These are phyloP conservation scores for Bovichtus variegatus DNA, from an alignment of 2,797 vertebrate species.

Conservation along the genomic window DNA sequence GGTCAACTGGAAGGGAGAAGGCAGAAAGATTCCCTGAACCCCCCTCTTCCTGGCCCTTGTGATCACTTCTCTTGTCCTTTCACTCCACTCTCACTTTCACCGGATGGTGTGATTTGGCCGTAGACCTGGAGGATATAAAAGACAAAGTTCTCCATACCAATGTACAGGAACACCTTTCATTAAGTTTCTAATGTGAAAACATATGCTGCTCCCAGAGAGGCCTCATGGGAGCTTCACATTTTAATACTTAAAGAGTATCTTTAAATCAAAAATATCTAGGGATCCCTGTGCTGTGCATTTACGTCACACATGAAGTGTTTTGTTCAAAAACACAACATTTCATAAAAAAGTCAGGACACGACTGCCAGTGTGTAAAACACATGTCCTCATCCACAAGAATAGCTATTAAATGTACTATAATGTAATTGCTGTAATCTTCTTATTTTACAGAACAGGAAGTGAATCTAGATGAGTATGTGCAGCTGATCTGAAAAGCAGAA, in stretches of 20 bases:
- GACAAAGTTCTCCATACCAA: conserved; percentile 13
- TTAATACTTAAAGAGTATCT: neutral
- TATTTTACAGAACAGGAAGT: conserved; percentile 70
- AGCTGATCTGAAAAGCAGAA: conserved; percentile 56
- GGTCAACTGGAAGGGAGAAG: conserved; percentile 32
- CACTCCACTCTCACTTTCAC: conserved; percentile 60
- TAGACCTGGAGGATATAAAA: conserved; percentile 5
- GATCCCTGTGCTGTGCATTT: neutral
- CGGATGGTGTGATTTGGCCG: conserved; percentile 6
- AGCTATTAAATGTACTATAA: neutral
- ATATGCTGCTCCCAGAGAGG: neutral
- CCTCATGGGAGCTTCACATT: neutral
- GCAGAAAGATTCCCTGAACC: conserved; percentile 69
- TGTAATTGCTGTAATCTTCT: neutral
- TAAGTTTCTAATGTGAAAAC: conserved; percentile 13
- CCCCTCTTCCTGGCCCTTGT: conserved; percentile 24
- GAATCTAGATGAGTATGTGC: conserved; percentile 50
- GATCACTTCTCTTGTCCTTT: conserved; percentile 67
- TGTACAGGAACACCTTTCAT: conserved; percentile 28
- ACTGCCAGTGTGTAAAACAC: neutral
- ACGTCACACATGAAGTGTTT: neutral
- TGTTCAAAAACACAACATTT: neutral
- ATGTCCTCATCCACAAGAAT: neutral
- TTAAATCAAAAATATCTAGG: neutral
- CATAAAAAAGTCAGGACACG: neutral